Evolutionary conservation across 2,888 invertebrate genomes (phyloP), one percentile per base, ranked within the genome.

Genomic region (Agrotis exclamationis): DNA sequence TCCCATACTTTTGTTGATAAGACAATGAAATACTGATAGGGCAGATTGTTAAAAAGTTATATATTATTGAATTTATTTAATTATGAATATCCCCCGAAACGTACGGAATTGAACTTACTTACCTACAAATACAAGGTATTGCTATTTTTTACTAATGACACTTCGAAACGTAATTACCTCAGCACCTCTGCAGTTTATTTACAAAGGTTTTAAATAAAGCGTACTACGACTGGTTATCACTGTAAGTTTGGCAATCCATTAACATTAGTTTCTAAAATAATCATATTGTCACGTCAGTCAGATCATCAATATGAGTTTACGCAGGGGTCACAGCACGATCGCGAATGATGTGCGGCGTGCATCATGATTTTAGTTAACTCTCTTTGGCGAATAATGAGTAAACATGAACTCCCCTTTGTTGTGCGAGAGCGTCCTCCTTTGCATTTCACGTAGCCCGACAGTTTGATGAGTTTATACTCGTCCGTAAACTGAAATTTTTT

Each of bases 371-470:
- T 85, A 50, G 79, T 86, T 76, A 79, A 82, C 83, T 75, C 76
- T 77, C 33, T 68, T 72, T 24, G 68, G 57, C 69, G 62, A 83
- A 80, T 83, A 87, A 80, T 84, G 88, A 86, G 83, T 85, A 89
- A 92, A 87, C 87, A 87, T 88, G 70, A 87, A 95, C 95, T 95
- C 93, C 90, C 96, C 96, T 96, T 96, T 96, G 84, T 92, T 93
- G 88, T 94, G 93, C 89, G 95, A 93, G 93, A 93, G 92, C 92
- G 93, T 93, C 90, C 94, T 95, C 92, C 96, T 96, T 95, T 96
- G 96, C 95, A 96, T 96, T 93, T 95, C 96, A 95, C 95, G 94
- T 91, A 82, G 90, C 87, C 89, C 86, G 87, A 87, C 93, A 91
- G 92, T 90, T 89, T 91, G 89, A 83, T 81, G 87, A 86, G 79